Evolutionary conservation across 2,113 vertebrate genomes (phyloP).

Genomic region (Odontesthes bonariensis): DNA sequence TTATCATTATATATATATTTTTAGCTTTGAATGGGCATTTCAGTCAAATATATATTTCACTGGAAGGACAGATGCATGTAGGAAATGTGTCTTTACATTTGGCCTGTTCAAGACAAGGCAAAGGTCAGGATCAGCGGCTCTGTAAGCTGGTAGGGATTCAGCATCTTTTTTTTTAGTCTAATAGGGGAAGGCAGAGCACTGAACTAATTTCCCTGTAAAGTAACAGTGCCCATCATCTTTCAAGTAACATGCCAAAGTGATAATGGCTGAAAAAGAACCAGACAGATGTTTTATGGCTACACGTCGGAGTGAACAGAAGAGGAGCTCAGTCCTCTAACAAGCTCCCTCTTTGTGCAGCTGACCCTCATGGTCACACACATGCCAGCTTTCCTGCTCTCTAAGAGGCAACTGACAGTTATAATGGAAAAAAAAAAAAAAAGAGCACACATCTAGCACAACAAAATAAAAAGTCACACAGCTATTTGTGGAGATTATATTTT

Average conservation of each 20-base stretch:
- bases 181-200: background rate
- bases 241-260: constrained; percentile 2
- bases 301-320: constrained; percentile 30
- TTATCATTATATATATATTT: too few relatives aligned
- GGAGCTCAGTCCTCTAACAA: constrained; percentile 56
- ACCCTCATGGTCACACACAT: constrained; percentile 49
- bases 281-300: constrained; percentile 27
- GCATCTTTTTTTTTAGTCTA: constrained; percentile 21
- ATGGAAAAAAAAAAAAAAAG: constrained; percentile 27
- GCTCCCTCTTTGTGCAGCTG: constrained; percentile 59
- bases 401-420: constrained; percentile 55
- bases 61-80: constrained; percentile 20
- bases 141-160: constrained; percentile 32
- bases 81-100: constrained; percentile 37
- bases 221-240: constrained; percentile 6
- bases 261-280: constrained; percentile 13
- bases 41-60: background rate
- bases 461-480: constrained; percentile 18
- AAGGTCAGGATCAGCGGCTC: constrained; percentile 44
- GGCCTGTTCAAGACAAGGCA: constrained; percentile 26
- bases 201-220: background rate
- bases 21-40: constrained; percentile 57
- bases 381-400: constrained; percentile 64
- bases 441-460: constrained; percentile 37
- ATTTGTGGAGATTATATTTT: constrained; percentile 12